Evolutionary conservation across 2,797 vertebrate genomes (phyloP), one percentile per base, ranked within the genome.

Genomic region (Rhodeus uyekii): DNA sequence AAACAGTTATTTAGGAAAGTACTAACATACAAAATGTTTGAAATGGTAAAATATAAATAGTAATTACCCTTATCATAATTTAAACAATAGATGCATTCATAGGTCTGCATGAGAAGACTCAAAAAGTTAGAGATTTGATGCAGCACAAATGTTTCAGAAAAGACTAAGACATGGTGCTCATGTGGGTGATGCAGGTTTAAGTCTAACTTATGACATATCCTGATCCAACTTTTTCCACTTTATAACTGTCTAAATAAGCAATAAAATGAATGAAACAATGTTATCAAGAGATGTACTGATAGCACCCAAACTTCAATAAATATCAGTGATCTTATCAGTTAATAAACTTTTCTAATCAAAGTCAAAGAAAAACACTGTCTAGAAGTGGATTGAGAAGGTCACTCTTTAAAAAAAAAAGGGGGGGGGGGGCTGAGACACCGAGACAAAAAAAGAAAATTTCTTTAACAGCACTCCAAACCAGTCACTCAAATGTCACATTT

Each of bases 401-500:
- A 69, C 22, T 63, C 76, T 84, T 1, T 1, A 68, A 67, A 78
- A 42, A 39, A 32, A 53, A 53, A 77, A 69, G 38, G 24, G 55
- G 36, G 36, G 36, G 8, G 38, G 38, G 6, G 19, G 50, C 81
- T 16, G 58, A 72, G 67, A 87, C 72, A 84, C 13, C 64, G 67
- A 85, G 44, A 85, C 80, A 80, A 87, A 77, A 71, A 77, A 48
- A 73, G 42, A 78, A 80, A 84, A 85, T 76, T 74, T 42, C 78
- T 84, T 82, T 79, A 85, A 83, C 85, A 78, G 83, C 87, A 85
- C 80, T 86, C 83, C 74, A 81, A 76, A 68, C 71, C 87, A 87
- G 86, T 86, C 87, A 91, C 87, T 92, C 89, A 87, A 89, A 90
- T 85, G 81, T 83, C 78, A 88, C 53, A 75, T 64, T 85, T 87